Evolutionary conservation across 2,113 vertebrate species (phyloP), one percentile per base, ranked within the genome.

Genomic region (Melospiza melodia): DNA sequence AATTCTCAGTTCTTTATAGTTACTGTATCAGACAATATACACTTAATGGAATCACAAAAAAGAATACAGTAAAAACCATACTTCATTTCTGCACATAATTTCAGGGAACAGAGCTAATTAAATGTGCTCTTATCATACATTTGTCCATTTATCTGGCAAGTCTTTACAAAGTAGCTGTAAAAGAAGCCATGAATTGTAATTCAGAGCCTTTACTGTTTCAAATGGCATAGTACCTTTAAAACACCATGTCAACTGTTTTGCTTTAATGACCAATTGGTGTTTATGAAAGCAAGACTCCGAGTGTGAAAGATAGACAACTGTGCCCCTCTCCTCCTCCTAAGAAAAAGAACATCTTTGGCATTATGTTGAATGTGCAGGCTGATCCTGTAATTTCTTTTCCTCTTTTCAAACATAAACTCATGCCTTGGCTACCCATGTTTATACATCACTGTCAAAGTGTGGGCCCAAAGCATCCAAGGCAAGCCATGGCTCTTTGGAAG

Each of bases 81-180:
- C 76, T 95, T 96, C 92, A 94, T 93, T 86, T 95, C 86, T 84
- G 72, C 90, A 92, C 80, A 87, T 95, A 61, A 89, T 96, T 96
- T 96, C 83, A 92, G 33, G 49, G 90, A 95, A 84, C 44, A 69
- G 66, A 87, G 41, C 69, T 95, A 95, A 96, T 97, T 96, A 93
- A 96, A 93, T 73, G 78, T 52, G 71, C 51, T 87, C n/a, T 95
- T 96, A 89, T 79, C 62, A 91, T 66, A 77, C 54, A 85, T 93
- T 87, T 94, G n/a, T 83, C 59, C 87, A 85, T 85, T 95, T 95
- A 85, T 85, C 84, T 73, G 74, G 71, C 41, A 89, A 62, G 86
- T 48, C 88, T 95, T 96, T 58, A 93, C 92, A 95, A 93, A 94
- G 37, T 57, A 75, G 66, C 66, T 78, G 73, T 84, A 85, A 86